Evolutionary conservation across 2,797 vertebrate genomes (phyloP).

Genomic region (Helarctos malayanus): DNA sequence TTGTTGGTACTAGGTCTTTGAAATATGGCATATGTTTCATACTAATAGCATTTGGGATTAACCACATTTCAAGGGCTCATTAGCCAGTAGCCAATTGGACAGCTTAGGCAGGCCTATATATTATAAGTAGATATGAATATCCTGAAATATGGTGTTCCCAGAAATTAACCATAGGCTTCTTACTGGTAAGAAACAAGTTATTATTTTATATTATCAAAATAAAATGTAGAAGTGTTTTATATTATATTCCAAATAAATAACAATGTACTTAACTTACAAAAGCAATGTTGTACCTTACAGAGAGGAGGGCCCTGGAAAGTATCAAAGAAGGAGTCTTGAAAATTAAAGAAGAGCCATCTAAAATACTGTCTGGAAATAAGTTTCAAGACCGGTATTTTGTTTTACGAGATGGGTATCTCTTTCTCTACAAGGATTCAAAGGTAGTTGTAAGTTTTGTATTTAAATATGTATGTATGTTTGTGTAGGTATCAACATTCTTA

Average conservation of each 20-base stretch:
- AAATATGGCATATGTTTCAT: not conserved
- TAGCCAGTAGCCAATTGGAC: not conserved
- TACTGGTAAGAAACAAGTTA: not conserved
- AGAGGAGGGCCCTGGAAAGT: slow-evolving; percentile 77
- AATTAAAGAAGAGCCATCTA: slow-evolving; percentile 95
- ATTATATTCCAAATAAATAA: not conserved
- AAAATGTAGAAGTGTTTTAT: slow-evolving; percentile 1
- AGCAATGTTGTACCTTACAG: slow-evolving; percentile 79
- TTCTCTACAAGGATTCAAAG: slow-evolving; percentile 97
- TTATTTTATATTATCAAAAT: slow-evolving; percentile 3
- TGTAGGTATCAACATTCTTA: not conserved
- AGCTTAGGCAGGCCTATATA: not conserved
- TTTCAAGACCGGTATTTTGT: slow-evolving; percentile 97
- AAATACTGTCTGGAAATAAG: slow-evolving; percentile 95
- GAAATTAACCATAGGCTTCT: not conserved
- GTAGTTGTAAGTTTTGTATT: slow-evolving; percentile 87
- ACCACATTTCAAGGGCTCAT: not conserved
- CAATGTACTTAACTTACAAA: not conserved
- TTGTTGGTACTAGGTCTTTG: not conserved
- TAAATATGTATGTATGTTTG: not conserved
- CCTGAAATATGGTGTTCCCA: not conserved
- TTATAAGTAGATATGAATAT: not conserved
- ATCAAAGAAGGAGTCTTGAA: slow-evolving; percentile 94
- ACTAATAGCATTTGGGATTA: not conserved
- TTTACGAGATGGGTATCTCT: slow-evolving; percentile 92